Base-by-base conservation (phyloP, 2,113 vertebrate genomes). In the Pseudois nayaur region DNA sequence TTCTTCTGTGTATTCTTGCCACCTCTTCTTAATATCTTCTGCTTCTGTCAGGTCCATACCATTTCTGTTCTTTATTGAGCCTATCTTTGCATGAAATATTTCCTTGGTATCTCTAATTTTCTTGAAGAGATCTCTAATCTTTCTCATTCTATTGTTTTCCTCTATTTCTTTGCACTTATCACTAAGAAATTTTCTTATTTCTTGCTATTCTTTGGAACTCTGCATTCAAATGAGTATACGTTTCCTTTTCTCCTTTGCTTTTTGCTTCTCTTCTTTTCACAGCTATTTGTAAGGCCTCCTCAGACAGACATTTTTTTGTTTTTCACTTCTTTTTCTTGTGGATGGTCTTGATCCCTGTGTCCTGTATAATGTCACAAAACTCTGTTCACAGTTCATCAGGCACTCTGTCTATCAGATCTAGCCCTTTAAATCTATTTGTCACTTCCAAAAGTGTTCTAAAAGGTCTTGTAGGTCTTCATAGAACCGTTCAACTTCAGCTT, bases 401-500 rank as follows among this genome's bases (percentile, higher is more conserved):
- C 57, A 59, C 57, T 59, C 23, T 54, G 17, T 55, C 54, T 27
- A 27, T 59, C 64, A 67, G 16, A 67, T 67, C 16, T 67, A 67
- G 4, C 2, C 64, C 64, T n/a, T 67, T n/a, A n/a, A 67, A 67
- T n/a, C 16, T 17, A n/a, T n/a, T 64, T 67, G 16, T 67, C 33
- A 67, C 16, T n/a, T 67, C 8, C 17, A 19, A 57, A 57, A 57
- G 55, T 57, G 2, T 67, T 67, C 33, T 5, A 67, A n/a, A 67
- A 67, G 3, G 8, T 19, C 33, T n/a, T 64, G 62, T n/a, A 64
- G 31, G 8, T n/a, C 16, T n/a, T 67, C 64, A 67, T n/a, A n/a
- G 16, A n/a, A 10, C 33, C 0, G 0, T n/a, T n/a, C 64, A 67
- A 19, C 16, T 9, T n/a, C 33, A 67, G 16, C 64, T n/a, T 67